Evolutionary conservation across 1,140 invertebrate species (phyloP), one percentile per base, ranked within the genome.

Genomic region (Euglossa dilemma): DNA sequence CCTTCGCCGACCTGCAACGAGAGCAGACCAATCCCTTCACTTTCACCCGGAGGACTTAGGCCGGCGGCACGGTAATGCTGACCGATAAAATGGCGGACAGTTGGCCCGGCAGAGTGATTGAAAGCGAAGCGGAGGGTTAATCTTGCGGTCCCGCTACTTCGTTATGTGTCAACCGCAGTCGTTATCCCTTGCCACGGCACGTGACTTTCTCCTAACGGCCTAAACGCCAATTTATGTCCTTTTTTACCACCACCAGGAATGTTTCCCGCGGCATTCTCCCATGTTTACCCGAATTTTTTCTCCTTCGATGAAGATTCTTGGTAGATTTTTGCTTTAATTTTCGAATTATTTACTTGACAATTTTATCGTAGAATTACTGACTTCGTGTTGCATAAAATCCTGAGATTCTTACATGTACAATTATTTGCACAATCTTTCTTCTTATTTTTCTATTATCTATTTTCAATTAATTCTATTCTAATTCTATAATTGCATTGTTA

Each of bases 141-240:
- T 81, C 86, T 77, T 71, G 85, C 66, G 80, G 80, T 86, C 71
- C 47, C 61, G 56, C 80, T 84, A 86, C 80, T 86, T 86, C 75
- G 80, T 86, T 83, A 86, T 56, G 80, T 83, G 86, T 82, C 86
- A 87, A 86, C 85, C 80, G 75, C 86, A 86, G 73, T 75, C 82
- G 86, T 82, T 83, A 81, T 57, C 50, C 71, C 61, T 25, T 25
- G 61, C n/a, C 71, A 28, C 28, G 56, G 18, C 14, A 45, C 47
- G 52, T 63, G 56, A 80, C 77, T 52, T 70, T 25, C 43, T 20
- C 28, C 23, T 57, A 73, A 25, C 71, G 28, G 54, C 14, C 71
- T 56, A 73, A 73, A 43, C 23, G 52, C 23, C 71, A n/a, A 56
- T 43, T 57, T 43, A 43, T 73, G 43, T 43, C 54, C 54, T 36